Evolutionary conservation across 2,113 vertebrate genomes (phyloP).

Genomic region (Gnathonemus echidnorhynchus): DNA sequence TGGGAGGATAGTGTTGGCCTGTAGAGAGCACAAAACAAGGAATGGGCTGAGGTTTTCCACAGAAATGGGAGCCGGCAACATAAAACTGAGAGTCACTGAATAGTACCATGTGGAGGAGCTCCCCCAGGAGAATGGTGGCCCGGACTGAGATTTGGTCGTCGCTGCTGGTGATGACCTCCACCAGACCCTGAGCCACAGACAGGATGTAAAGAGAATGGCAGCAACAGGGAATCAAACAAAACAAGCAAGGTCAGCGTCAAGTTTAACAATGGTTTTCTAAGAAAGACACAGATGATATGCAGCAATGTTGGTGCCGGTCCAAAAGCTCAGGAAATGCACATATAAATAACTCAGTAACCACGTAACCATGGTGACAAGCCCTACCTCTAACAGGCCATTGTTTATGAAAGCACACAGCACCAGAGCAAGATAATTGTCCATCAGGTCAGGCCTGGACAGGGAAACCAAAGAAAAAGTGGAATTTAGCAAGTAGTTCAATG

Average conservation of each 20-base stretch:
- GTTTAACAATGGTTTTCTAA: not conserved
- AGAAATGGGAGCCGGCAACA: conserved; percentile 11
- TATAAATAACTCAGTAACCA: not conserved
- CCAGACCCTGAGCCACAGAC: conserved; percentile 69
- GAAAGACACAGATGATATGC: not conserved
- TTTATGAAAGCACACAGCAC: conserved; percentile 90
- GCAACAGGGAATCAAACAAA: not conserved
- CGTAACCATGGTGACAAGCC: not conserved
- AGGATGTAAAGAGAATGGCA: not conserved
- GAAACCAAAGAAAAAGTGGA: conserved; percentile 16
- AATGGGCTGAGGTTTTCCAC: not conserved
- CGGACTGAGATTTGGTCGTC: conserved; percentile 84
- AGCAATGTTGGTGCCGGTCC: not conserved
- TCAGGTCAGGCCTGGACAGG: conserved; percentile 80
- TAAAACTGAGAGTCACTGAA: not conserved
- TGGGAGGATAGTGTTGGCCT: conserved; percentile 97
- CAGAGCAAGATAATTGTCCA: conserved; percentile 96
- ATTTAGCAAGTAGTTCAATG: not conserved
- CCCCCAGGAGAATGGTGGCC: conserved; percentile 90
- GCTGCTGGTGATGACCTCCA: conserved; percentile 93
- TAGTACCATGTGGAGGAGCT: conserved; percentile 93
- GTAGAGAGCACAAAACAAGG: conserved; percentile 7
- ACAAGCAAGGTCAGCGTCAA: not conserved
- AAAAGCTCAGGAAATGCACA: not conserved
- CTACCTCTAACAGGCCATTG: conserved; percentile 87